phyloP scores from a whole-genome alignment of 2,888 invertebrate species.

The Cyaniris semiargus region DNA sequence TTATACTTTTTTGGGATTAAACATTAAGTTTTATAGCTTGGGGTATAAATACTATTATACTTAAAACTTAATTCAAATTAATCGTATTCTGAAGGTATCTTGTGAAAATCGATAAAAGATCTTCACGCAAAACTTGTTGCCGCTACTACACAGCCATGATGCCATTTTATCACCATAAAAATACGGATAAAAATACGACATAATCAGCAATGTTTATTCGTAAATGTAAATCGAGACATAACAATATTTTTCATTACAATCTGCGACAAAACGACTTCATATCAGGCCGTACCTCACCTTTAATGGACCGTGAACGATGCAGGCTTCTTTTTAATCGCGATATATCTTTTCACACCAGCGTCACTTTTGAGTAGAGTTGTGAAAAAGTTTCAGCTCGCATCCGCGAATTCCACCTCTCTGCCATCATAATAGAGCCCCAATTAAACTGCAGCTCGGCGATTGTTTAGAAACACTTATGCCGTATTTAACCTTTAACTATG shows the following conservation, averaged over 20 bases:
- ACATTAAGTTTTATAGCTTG: too few species aligned
- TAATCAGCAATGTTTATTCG: neutral
- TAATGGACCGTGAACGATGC: constrained; percentile 25
- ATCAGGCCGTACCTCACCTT: constrained; percentile 1
- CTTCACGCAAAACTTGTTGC: too few species aligned
- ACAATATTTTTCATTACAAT: constrained; percentile 23
- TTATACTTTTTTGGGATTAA: too few species aligned
- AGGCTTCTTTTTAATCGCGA: constrained; percentile 25
- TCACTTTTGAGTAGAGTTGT: constrained; percentile 21
- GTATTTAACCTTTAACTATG: constrained; percentile 29
- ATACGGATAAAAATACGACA: neutral
- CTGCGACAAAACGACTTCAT: neutral
- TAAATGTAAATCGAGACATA: constrained; percentile 9
- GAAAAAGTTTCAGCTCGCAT: neutral
- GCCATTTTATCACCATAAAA: neutral
- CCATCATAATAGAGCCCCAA: neutral
- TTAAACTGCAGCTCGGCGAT: neutral
- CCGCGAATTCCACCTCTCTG: neutral
- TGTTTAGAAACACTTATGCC: constrained; percentile 33
- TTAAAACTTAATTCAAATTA: too few species aligned
- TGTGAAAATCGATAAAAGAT: too few species aligned
- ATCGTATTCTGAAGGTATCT: too few species aligned
- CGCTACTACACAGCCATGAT: too few species aligned
- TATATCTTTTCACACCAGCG: constrained; percentile 21
- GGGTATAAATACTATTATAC: too few species aligned